Evolutionary conservation across 2,888 invertebrate species (phyloP), one percentile per base, ranked within the genome.

Genomic region (Macaria liturata): DNA sequence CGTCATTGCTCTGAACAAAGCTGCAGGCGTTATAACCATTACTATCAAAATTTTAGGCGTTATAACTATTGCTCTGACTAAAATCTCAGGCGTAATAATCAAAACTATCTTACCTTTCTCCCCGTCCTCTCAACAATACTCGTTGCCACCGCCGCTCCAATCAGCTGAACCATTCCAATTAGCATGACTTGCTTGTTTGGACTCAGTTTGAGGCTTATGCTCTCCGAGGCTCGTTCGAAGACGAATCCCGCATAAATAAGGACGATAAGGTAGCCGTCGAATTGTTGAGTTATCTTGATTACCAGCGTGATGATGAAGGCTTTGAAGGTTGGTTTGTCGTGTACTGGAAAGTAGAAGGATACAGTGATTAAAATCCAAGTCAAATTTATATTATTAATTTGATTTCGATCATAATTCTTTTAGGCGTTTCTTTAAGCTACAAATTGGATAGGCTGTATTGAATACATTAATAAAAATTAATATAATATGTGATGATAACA

Each of bases 101-200:
- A 42, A 5, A 32, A 31, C 4, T 3, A 30, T 39, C 62, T 69
- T 47, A 91, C 91, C 83, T 91, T 91, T 53, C 91, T 76, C 0
- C 91, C 91, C 67, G 90, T 90, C 70, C 78, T 87, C 71, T 91
- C 91, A 8, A 91, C 90, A 8, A 91, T 78, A 53, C 82, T 82
- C 4, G 91, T 90, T 0, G 87, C 90, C 0, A 89, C 66, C 0
- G 81, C 77, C 2, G 90, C 89, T 0, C 91, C 91, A 2, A 91
- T 49, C 0, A 91, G 67, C 53, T 91, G 89, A 0, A 91, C 86
- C 0, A 82, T 58, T 0, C 91, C 91, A 0, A 91, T 86, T 77
- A 91, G 53, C 75, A 91, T 91, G 52, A 90, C 81, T 61, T 91
- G 91, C 66, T 88, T 86, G 72, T 91, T 91, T 0, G 90, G 84